Conservation (phyloP, 2,888 invertebrate species). For the Cantharis lateralis region DNA sequence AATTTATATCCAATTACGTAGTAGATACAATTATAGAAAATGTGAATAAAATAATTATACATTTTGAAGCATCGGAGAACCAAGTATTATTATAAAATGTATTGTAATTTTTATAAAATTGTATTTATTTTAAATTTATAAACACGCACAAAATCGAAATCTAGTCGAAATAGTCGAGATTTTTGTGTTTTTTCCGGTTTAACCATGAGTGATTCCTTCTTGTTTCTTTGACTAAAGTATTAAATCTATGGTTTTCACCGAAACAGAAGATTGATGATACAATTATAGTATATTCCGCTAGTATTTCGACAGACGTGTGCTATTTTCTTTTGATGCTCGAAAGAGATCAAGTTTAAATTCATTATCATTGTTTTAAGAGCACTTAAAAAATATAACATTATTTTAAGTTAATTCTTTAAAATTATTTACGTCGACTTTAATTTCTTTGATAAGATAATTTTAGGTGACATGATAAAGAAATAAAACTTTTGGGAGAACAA, state of each 20-base stretch:
- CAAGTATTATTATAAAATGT: too few relatives aligned
- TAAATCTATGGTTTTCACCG: not conserved
- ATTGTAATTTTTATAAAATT: too few relatives aligned
- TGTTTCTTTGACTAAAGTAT: not conserved
- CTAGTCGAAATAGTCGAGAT: not conserved
- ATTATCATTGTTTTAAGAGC: not conserved
- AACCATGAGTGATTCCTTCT: not conserved
- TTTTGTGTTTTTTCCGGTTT: not conserved
- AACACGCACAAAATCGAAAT: not conserved
- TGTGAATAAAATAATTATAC: too few relatives aligned
- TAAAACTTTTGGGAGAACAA: not conserved
- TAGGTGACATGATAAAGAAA: not conserved
- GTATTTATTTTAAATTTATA: not conserved
- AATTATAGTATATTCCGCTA: not conserved
- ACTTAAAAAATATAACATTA: not conserved
- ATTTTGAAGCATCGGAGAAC: too few relatives aligned
- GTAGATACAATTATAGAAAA: too few relatives aligned
- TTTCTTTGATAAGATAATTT: not conserved
- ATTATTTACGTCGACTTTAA: not conserved
- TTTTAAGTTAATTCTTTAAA: not conserved
- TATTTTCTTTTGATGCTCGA: not conserved
- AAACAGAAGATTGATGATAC: not conserved
- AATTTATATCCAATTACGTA: too few relatives aligned
- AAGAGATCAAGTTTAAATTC: not conserved
- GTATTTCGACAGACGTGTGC: not conserved